Evolutionary conservation across 64 coral and sea anemone genomes (phyloP), one percentile per base, ranked within the genome.

Genomic region (Montipora capricornis): DNA sequence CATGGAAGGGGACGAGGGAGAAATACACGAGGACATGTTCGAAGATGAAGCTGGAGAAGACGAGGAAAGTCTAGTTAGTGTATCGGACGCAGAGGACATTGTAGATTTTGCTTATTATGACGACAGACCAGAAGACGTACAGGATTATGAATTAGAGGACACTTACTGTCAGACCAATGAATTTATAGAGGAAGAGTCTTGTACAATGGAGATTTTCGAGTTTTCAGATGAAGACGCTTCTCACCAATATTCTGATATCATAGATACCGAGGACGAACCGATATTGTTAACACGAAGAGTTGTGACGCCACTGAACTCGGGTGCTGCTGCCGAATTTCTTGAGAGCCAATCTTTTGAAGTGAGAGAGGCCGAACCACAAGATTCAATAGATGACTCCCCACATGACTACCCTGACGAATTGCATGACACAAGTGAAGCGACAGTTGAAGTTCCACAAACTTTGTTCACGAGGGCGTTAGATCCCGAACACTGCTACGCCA

Each of bases 81-180:
- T 93, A 37, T 93, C 92, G 20, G 92, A 93, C 47, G 66, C 92
- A 61, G 92, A 88, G 19, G 92, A 93, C n/a, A 76, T 86, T 45
- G 44, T 50, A 46, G 82, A 86, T 52, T 86, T 22, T 67, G 19
- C 64, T 12, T 46, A 86, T 50, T 73, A 24, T 86, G 82, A 71
- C 9, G 66, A 17, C 8, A 86, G 82, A 44, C 62, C 29, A 6
- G 66, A 71, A 51, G 66, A 45, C 46, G 14, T 50, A 22, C 82
- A 86, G 47, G 66, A 86, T 71, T 71, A 71, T 51, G 82, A 86
- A 44, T n/a, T 48, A 3, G 60, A 84, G 37, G 61, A 57, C 60
- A 68, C 15, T 6, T 6, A 19, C 29, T n/a, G 37, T 19, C 13
- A 50, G 13, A 86, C 82, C 9, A 45, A 48, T 12, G 82, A 86